phyloP scores from a whole-genome alignment of 2,888 invertebrate species.

The Dione juno region DNA sequence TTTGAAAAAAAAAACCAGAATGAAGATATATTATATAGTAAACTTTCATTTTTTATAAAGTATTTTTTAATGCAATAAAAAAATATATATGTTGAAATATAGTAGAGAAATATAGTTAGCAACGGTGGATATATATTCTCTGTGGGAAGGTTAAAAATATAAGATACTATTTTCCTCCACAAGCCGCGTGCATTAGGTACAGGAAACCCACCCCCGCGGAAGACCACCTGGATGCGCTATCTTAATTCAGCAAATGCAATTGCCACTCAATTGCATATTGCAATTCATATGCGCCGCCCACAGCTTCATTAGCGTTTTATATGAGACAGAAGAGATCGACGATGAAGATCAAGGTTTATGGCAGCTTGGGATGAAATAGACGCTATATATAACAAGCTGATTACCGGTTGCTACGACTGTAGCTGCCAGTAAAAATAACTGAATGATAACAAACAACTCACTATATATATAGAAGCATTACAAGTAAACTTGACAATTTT shows the following conservation, averaged over 20 bases:
- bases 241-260: conserved; percentile 51
- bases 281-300: conserved; percentile 42
- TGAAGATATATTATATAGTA: no score
- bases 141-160: background rate
- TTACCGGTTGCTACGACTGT: background rate
- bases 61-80: no score
- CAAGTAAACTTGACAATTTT: no score
- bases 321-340: conserved; percentile 27
- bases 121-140: no score
- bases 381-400: background rate
- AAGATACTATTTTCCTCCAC: conserved; percentile 11
- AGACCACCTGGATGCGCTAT: conserved; percentile 48
- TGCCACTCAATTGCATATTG: conserved; percentile 39
- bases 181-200: conserved; percentile 23
- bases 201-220: conserved; percentile 54
- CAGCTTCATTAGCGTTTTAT: conserved; percentile 35
- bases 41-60: no score
- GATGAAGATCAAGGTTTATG: conserved; percentile 31
- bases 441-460: background rate
- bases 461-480: no score
- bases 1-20: no score
- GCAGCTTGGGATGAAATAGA: background rate
- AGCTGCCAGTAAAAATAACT: background rate
- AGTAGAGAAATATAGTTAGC: no score
- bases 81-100: no score